A percentile compares a stretch with the other conserved stretches of the same genome.
These are phyloP conservation scores for Neuroterus valhalla DNA, from an alignment of 1,140 invertebrate species.

Conservation along the genomic window DNA sequence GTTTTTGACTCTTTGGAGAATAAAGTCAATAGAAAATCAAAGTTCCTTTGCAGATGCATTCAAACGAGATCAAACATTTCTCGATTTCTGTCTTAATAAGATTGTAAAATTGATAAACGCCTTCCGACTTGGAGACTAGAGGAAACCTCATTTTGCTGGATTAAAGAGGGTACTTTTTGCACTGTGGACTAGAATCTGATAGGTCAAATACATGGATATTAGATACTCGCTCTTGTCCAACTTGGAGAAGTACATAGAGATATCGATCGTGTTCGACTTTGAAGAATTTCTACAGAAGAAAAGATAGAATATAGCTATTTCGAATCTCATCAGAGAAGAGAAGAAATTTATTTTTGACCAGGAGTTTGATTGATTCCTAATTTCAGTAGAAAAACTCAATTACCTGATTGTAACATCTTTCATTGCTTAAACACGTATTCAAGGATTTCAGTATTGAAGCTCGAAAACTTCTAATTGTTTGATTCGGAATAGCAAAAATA, in stretches of 20 bases:
- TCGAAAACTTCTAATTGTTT: too few species aligned
- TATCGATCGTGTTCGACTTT: slow-evolving; percentile 43
- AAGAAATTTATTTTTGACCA: too few species aligned
- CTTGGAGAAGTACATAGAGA: slow-evolving; percentile 28
- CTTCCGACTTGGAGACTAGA: background rate
- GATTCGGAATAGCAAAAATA: too few species aligned
- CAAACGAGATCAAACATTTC: background rate
- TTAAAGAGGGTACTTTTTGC: background rate
- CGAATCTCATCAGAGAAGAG: background rate
- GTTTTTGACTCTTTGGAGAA: too few species aligned
- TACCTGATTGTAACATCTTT: too few species aligned
- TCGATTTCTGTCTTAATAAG: background rate
- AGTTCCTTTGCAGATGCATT: too few species aligned
- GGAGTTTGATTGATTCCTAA: too few species aligned
- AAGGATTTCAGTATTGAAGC: too few species aligned
- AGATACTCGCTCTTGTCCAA: slow-evolving; percentile 16
- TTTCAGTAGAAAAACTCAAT: too few species aligned
- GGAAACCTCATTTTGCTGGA: background rate
- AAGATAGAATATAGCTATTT: slow-evolving; percentile 21
- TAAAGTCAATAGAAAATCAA: too few species aligned
- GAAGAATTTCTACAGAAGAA: slow-evolving; percentile 21
- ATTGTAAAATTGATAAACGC: background rate
- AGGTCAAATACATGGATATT: slow-evolving; percentile 25
- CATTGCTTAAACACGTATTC: too few species aligned
- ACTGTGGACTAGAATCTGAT: slow-evolving; percentile 23